Evolutionary conservation across 2,797 vertebrate species (phyloP).

Genomic region (Zalophus californianus): DNA sequence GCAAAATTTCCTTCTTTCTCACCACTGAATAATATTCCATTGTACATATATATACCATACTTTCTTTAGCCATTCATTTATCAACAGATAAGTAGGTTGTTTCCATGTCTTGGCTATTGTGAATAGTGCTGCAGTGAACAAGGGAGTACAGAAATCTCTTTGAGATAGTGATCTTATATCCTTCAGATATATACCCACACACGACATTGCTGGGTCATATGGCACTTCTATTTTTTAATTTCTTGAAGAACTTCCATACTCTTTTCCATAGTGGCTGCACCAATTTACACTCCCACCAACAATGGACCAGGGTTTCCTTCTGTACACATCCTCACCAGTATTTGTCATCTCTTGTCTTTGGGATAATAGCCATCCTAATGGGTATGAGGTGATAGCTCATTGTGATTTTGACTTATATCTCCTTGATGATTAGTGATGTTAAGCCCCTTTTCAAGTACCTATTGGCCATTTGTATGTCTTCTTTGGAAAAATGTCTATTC

Average conservation of each 20-base stretch:
- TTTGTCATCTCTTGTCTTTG: neutral
- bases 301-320: neutral
- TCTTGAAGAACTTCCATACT: neutral
- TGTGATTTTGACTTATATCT: neutral
- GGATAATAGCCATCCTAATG: neutral
- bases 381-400: neutral
- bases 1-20: neutral
- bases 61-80: neutral
- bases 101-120: neutral
- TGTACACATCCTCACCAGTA: neutral
- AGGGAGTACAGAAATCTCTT: neutral
- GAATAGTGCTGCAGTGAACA: neutral
- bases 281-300: neutral
- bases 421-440: neutral
- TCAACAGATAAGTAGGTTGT: neutral
- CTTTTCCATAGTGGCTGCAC: neutral
- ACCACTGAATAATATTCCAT: neutral
- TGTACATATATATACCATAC: neutral
- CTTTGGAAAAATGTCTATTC: neutral
- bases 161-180: neutral
- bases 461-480: neutral
- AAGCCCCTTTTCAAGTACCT: neutral
- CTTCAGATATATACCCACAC: neutral
- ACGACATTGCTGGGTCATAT: neutral
- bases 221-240: neutral